Evolutionary conservation across 2,888 invertebrate genomes (phyloP).

Genomic region (Pterostichus niger): DNA sequence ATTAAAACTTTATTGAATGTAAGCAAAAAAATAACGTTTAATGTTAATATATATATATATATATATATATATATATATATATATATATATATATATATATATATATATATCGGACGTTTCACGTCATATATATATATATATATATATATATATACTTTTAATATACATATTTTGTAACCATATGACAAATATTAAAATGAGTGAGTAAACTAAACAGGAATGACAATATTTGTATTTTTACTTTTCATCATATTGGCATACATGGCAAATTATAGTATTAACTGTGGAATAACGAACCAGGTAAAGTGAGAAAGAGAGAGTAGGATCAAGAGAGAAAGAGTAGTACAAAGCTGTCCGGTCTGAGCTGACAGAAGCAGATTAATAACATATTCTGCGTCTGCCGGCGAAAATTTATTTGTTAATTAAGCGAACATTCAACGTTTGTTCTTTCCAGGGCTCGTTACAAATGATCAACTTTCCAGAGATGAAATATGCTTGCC

Average conservation of each 20-base stretch:
- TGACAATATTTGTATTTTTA: neutral
- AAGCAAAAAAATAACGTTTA: no score
- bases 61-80: no score
- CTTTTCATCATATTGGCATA: neutral
- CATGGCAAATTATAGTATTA: no score
- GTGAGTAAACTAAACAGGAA: neutral
- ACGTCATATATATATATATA: no score
- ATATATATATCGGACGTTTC: no score
- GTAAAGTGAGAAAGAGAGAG: neutral
- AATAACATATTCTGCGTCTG: conserved; percentile 14
- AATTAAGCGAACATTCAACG: conserved; percentile 47
- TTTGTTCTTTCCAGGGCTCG: conserved; percentile 46
- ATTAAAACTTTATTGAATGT: no score
- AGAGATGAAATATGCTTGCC: conserved; percentile 31
- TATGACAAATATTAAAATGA: no score
- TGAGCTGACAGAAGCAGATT: conserved; percentile 19
- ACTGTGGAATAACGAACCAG: neutral
- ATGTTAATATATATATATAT: no score
- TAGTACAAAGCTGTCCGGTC: conserved; percentile 1
- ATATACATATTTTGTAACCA: no score
- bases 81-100: no score
- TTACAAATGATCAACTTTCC: conserved; percentile 51
- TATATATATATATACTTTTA: no score
- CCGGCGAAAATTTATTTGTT: conserved; percentile 54
- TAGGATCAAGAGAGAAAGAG: neutral